A percentile compares a stretch with the other conserved stretches of the same genome.
phyloP scores from a whole-genome alignment of 2,113 vertebrate species.

The Ciconia stormi region DNA sequence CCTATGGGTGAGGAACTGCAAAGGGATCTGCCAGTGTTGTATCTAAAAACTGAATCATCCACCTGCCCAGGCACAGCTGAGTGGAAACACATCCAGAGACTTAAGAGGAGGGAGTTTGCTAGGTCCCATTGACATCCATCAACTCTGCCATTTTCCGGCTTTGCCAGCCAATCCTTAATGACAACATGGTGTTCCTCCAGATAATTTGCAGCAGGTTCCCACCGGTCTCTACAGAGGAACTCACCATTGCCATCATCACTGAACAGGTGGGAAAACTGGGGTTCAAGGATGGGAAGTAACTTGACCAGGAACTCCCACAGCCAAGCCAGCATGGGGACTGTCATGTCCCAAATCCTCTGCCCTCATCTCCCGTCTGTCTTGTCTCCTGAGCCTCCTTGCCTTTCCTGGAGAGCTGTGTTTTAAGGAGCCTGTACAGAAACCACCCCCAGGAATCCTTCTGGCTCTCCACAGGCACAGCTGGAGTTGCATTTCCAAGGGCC shows the following conservation, averaged over 20 bases:
- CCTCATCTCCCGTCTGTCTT: background rate
- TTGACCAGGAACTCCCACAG: background rate
- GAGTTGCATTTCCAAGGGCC: background rate
- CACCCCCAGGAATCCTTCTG: background rate
- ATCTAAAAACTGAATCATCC: background rate
- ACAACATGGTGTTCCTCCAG: fast-evolving
- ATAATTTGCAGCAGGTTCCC: background rate
- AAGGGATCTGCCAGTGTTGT: background rate
- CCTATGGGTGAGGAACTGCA: background rate
- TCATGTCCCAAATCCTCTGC: background rate
- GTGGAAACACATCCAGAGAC: background rate
- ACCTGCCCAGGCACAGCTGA: background rate
- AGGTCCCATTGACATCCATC: background rate
- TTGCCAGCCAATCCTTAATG: background rate
- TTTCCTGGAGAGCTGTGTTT: background rate
- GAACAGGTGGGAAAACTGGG: background rate
- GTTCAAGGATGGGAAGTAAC: fast-evolving
- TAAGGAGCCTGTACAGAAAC: background rate
- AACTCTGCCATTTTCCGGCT: background rate
- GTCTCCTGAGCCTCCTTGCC: background rate
- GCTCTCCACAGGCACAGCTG: background rate
- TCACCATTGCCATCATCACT: background rate
- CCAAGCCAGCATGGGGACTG: background rate
- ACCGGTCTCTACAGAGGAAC: fast-evolving
- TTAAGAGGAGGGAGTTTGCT: background rate